phyloP scores from a whole-genome alignment of 1,140 invertebrate genomes.

The Drosophila willistoni region DNA sequence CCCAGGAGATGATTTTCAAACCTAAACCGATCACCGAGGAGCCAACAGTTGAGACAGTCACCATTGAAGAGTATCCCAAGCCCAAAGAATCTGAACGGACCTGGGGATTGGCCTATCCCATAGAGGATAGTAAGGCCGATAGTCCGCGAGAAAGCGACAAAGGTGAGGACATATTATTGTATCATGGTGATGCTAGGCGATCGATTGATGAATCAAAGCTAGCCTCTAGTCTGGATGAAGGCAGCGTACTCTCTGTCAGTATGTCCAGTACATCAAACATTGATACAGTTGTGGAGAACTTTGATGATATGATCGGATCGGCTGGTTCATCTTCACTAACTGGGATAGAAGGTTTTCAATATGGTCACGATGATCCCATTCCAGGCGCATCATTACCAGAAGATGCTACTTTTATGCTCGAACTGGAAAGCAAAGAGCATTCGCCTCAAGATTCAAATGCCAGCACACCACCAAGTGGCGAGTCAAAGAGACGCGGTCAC shows the following conservation, averaged over 20 bases:
- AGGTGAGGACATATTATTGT: conserved; percentile 72
- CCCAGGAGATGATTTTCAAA: conserved; percentile 95
- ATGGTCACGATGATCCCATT: conserved; percentile 81
- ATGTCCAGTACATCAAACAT: conserved; percentile 85
- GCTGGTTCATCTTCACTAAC: conserved; percentile 82
- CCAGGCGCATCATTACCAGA: conserved; percentile 60
- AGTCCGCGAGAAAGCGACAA: conserved; percentile 65
- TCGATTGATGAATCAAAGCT: conserved; percentile 82
- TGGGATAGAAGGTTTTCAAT: conserved; percentile 75
- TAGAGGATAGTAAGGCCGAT: conserved; percentile 63
- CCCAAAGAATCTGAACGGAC: conserved; percentile 73
- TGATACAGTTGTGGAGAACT: conserved; percentile 85
- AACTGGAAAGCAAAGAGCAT: conserved; percentile 83
- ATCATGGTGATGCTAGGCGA: conserved; percentile 63
- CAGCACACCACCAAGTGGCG: conserved; percentile 85
- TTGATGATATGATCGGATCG: conserved; percentile 84
- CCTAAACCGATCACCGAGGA: conserved; percentile 84
- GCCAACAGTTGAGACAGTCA: conserved; percentile 23
- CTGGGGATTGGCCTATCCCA: conserved; percentile 72
- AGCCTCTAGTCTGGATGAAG: conserved; percentile 85
- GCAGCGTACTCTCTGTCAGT: conserved; percentile 85
- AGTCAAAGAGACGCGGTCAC: conserved; percentile 84
- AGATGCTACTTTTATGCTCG: conserved; percentile 69
- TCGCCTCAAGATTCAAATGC: conserved; percentile 83
- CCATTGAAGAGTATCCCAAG: conserved; percentile 76